Percentiles rank a stretch among this genome's conserved stretches.
Conservation (phyloP, 2,113 vertebrate genomes). For the Tinamus guttatus region DNA sequence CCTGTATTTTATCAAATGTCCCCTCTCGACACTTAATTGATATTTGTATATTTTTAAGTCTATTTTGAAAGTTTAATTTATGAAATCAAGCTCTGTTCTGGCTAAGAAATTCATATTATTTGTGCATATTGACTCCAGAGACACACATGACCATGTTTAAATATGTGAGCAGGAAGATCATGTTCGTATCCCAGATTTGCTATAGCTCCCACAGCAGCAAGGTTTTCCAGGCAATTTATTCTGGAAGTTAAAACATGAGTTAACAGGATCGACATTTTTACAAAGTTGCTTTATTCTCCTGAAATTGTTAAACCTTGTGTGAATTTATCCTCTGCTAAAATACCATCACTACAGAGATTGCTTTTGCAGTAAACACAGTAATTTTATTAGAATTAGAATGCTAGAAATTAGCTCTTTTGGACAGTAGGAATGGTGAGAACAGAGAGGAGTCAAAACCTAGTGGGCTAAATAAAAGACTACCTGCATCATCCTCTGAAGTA, state of each 20-base stretch:
- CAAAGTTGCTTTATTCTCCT: not conserved
- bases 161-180: not conserved
- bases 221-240: not conserved
- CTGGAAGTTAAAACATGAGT: not conserved
- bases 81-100: not conserved
- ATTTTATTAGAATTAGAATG: not conserved
- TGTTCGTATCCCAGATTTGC: not conserved
- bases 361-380: not conserved
- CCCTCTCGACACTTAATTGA: not conserved
- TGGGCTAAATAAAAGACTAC: not conserved
- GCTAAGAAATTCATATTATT: not conserved
- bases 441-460: not conserved
- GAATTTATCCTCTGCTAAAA: not conserved
- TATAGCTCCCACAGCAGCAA: not conserved
- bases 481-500: not conserved
- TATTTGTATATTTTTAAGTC: not conserved
- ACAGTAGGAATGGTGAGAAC: not conserved
- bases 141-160: not conserved
- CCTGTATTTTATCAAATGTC: not conserved
- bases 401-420: not conserved
- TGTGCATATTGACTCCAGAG: not conserved
- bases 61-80: not conserved
- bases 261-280: not conserved
- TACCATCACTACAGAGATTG: not conserved
- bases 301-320: not conserved